A percentile compares a stretch with the other conserved stretches of the same genome.
phyloP scores from a whole-genome alignment of 2,888 invertebrate species.

The Drosophila cognata region DNA sequence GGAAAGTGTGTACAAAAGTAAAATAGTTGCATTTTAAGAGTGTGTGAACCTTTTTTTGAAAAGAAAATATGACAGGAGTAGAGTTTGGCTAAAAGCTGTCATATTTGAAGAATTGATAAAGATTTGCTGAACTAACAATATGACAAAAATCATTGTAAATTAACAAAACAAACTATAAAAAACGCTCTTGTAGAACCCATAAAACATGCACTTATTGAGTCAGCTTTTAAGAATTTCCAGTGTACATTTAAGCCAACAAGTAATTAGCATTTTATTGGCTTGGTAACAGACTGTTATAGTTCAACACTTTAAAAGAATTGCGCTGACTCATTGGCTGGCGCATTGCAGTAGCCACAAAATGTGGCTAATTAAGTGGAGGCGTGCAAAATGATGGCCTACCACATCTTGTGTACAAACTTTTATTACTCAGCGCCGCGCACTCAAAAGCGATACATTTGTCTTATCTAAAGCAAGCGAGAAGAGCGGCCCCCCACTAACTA shows the following conservation, averaged over 20 bases:
- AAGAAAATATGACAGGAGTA: background rate
- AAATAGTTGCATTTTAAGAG: background rate
- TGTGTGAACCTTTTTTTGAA: background rate
- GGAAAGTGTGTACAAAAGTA: slow-evolving; percentile 24
- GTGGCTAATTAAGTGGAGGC: slow-evolving; percentile 43
- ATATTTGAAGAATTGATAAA: background rate
- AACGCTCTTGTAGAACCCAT: background rate
- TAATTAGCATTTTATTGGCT: slow-evolving; percentile 7
- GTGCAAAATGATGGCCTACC: slow-evolving; percentile 27
- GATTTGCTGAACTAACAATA: background rate
- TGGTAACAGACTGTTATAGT: background rate
- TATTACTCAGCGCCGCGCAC: slow-evolving; percentile 26
- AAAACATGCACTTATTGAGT: background rate
- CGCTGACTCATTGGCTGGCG: slow-evolving; percentile 1
- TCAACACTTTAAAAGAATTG: background rate
- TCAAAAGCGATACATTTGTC: slow-evolving; percentile 12
- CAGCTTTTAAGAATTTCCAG: background rate
- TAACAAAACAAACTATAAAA: background rate
- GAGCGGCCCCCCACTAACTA: background rate
- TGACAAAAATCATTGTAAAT: background rate
- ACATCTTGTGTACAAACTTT: slow-evolving; percentile 29
- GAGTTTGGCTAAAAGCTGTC: too few species aligned
- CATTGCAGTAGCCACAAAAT: slow-evolving; percentile 48
- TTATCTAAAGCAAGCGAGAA: slow-evolving; percentile 43
- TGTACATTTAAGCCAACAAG: background rate